Conservation (phyloP, 2,888 invertebrate species). For the Andrena praecox region DNA sequence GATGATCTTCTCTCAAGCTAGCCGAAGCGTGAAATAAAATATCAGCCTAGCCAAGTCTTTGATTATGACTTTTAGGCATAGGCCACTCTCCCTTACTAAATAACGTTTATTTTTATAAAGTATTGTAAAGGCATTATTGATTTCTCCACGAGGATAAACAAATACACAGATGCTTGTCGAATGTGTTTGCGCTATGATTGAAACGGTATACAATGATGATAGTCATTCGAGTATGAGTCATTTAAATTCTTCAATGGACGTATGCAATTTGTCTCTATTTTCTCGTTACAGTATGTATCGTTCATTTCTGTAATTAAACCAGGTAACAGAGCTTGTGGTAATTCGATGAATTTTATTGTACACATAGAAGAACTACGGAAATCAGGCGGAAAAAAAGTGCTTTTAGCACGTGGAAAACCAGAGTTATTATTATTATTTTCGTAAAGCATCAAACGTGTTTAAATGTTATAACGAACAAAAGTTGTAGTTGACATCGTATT, state of each 20-base stretch:
- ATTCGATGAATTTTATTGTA: slow-evolving; percentile 45
- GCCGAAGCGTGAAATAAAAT: slow-evolving; percentile 48
- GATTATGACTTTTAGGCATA: slow-evolving; percentile 40
- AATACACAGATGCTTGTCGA: slow-evolving; percentile 31
- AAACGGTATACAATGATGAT: slow-evolving; percentile 8
- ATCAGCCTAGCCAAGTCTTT: slow-evolving; percentile 38
- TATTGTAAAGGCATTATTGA: slow-evolving; percentile 48
- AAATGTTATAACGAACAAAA: slow-evolving; percentile 31
- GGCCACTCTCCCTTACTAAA: slow-evolving; percentile 36
- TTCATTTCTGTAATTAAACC: slow-evolving; percentile 13
- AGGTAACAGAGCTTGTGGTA: slow-evolving; percentile 24
- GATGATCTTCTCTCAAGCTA: slow-evolving; percentile 33
- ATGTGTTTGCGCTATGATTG: slow-evolving; percentile 17
- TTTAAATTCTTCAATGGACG: background rate
- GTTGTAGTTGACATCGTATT: slow-evolving; percentile 43
- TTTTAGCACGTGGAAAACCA: slow-evolving; percentile 29
- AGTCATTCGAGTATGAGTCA: slow-evolving; percentile 17
- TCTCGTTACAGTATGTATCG: slow-evolving; percentile 2
- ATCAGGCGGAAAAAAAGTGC: slow-evolving; percentile 8
- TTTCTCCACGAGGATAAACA: slow-evolving; percentile 36
- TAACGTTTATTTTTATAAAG: slow-evolving; percentile 63
- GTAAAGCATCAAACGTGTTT: slow-evolving; percentile 48
- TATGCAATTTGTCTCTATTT: background rate
- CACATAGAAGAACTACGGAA: slow-evolving; percentile 9
- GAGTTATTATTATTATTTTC: slow-evolving; percentile 67